Base-by-base conservation (phyloP, 2,888 invertebrate genomes). In the Melinaea menophilus region DNA sequence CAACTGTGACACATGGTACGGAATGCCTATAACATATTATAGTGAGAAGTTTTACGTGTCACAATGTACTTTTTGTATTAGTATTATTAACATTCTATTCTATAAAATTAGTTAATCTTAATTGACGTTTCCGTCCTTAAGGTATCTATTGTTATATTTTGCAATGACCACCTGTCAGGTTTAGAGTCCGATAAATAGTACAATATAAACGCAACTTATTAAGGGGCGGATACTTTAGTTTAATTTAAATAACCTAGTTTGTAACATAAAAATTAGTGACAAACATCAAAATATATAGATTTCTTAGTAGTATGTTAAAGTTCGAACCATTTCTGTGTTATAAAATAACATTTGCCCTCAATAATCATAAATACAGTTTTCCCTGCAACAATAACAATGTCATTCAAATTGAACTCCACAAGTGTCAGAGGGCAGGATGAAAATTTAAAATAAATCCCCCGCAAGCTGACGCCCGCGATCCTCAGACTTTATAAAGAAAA, bases 371-470 rank as follows among this genome's bases (percentile, higher is more conserved):
- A 68, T 54, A 63, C 54, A 63, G 37, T 61, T 63, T 62, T 55
- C 56, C 59, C 59, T 57, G 37, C 56, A 69, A 67, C 13, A 41
- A 72, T 68, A 73, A 75, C 75, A 79, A 80, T 81, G 75, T 75
- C 74, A 73, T 74, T 76, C 70, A 82, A 82, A 82, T 79, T 78
- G 72, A 73, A 75, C 72, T 77, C 71, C 71, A 69, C 67, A 71
- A 54, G 72, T 73, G 75, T 76, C 75, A 76, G 77, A 62, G 79
- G 78, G 80, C 71, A 78, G 79, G 75, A 80, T 75, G 80, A 81
- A 83, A 83, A 82, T 86, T 85, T 87, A 77, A 86, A 87, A 73
- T 79, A 77, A 84, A 84, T 79, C 85, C 82, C 82, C 79, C 71
- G 69, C 79, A 73, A 79, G 77, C 73, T 75, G 73, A 57, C 63